phyloP scores from a whole-genome alignment of 2,113 vertebrate species.

The Kryptolebias marmoratus region DNA sequence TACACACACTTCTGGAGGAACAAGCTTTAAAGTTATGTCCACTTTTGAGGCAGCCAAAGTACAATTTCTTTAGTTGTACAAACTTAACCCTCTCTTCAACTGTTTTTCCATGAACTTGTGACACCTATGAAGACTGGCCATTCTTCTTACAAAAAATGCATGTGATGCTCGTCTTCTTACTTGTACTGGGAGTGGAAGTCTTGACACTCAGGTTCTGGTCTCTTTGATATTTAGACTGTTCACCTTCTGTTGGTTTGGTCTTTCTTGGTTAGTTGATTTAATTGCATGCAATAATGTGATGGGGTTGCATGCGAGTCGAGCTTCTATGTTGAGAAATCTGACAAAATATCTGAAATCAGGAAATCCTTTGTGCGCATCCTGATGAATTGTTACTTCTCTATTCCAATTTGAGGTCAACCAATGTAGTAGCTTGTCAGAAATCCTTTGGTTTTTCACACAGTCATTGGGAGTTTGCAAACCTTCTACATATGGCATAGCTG shows the following conservation, averaged over 20 bases:
- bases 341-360: slow-evolving; percentile 30
- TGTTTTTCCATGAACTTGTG: too few species aligned
- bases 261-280: not conserved
- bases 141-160: too few species aligned
- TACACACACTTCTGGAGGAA: too few species aligned
- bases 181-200: too few species aligned
- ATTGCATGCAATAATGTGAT: slow-evolving; percentile 29
- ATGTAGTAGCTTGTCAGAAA: not conserved
- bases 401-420: slow-evolving; percentile 27
- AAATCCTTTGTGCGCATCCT: slow-evolving; percentile 25
- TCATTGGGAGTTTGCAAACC: slow-evolving; percentile 25
- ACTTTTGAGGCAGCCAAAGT: too few species aligned
- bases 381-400: not conserved
- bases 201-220: too few species aligned
- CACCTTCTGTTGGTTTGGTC: not conserved
- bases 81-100: too few species aligned
- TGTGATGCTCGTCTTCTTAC: too few species aligned
- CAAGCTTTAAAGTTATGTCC: too few species aligned
- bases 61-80: too few species aligned
- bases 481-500: not conserved
- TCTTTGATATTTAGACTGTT: not conserved
- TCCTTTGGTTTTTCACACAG: slow-evolving; percentile 42
- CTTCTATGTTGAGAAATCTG: not conserved
- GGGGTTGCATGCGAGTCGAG: slow-evolving; percentile 26
- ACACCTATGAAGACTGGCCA: too few species aligned